phyloP scores from a whole-genome alignment of 2,113 vertebrate species.

The Gavia stellata region DNA sequence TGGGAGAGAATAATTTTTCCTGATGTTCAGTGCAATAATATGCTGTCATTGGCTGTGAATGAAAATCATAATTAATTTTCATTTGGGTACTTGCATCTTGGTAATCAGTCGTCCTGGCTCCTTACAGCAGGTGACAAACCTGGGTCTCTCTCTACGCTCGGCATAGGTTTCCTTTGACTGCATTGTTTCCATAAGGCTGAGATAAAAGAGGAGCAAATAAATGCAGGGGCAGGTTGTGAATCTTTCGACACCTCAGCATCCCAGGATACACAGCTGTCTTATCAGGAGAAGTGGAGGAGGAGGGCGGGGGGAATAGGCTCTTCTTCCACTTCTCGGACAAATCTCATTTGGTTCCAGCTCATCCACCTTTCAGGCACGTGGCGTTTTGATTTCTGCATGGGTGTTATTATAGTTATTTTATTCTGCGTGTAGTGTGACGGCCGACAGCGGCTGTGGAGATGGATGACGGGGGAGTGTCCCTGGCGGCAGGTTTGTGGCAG shows the following conservation, averaged over 20 bases:
- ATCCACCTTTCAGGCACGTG: not conserved
- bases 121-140: conserved; percentile 60
- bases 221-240: not conserved
- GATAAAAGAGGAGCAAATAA: not conserved
- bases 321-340: not conserved
- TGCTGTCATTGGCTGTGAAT: conserved; percentile 68
- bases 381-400: not conserved
- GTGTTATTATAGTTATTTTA: not conserved
- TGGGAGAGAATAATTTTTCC: conserved; percentile 71
- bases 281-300: not conserved
- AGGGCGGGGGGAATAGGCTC: not conserved
- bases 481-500: not conserved
- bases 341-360: not conserved
- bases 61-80: conserved; percentile 73
- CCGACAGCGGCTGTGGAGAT: not conserved
- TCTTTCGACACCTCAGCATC: not conserved
- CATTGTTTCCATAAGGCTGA: not conserved
- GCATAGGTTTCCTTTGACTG: not conserved
- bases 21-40: conserved; percentile 68
- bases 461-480: not conserved
- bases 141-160: not conserved
- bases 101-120: conserved; percentile 65
- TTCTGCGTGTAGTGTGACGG: not conserved
- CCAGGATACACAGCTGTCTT: not conserved
- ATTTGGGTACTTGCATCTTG: conserved; percentile 64